Base-by-base conservation (phyloP, 2,888 invertebrate species). In the Dynastes hyllus region DNA sequence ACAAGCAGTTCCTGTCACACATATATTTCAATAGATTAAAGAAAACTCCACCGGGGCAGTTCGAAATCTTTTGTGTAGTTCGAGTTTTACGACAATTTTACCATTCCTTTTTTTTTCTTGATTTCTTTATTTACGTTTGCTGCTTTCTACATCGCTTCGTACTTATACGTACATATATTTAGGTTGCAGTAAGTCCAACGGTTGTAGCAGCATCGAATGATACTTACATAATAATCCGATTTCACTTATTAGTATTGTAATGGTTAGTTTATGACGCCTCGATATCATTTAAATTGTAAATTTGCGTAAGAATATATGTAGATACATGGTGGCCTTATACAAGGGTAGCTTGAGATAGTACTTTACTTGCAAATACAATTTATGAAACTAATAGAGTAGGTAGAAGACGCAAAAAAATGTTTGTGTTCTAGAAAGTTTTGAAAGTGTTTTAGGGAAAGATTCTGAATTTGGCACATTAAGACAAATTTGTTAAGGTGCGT, bases 21-120 rank as follows among this genome's bases (percentile, higher is more conserved):
- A 87, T 87, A 87, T 86, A 86, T 86, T 86, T 86, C 85, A 86
- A 85, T 84, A 84, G 83, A 84, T 84, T 84, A 84, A 82, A 83
- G 82, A 75, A 75, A 75, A 58, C 78, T 78, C 78, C 53, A 71
- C 73, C 71, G 73, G 78, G 61, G 78, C 65, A 78, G 71, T 63
- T 73, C 78, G 78, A 73, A 73, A 77, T 75, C 77, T 77, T 77
- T 66, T 67, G 77, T 77, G 58, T 61, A 61, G 61, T 75, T 75
- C 73, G 63, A 63, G 73, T 75, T 75, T 75, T 61, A 75, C 73
- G 73, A 75, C 73, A 75, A 75, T 75, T 75, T 75, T 61, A 75
- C 73, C 61, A 40, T 61, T 75, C 73, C 22, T 75, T 70, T 71
- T 58, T 51, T 73, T 73, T 45, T 61, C 73, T 75, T 75, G 73